Evolutionary conservation across 2,797 vertebrate genomes (phyloP), one percentile per base, ranked within the genome.

Genomic region (Bryconaethiops microstoma): DNA sequence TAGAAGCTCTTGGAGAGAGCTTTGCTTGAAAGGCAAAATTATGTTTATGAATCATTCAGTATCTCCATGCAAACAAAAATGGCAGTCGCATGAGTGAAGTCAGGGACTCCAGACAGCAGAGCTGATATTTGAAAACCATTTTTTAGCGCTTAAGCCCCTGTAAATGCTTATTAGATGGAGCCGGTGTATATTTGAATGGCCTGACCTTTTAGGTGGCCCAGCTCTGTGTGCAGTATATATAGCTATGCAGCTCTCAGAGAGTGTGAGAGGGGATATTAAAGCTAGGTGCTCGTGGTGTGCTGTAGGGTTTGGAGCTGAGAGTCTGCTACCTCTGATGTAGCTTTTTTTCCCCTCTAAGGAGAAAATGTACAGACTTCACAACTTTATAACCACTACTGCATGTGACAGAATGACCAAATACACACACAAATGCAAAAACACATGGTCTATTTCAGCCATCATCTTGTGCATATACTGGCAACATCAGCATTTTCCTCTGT

Each of bases 221-320:
- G 68, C 77, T 75, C 88, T 91, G 88, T 85, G 79, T 68, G 64
- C 64, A 68, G 64, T 68, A 42, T 64, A 85, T 65, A 87, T 64
- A 77, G 73, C 77, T 76, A 85, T 82, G 81, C 82, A 74, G 81
- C 84, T 81, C 73, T 67, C 63, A 48, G 76, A 4, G 59, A 77
- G 75, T 52, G 29, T 5, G 77, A 85, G 65, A 29, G 65, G 77
- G 48, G 76, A 79, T 77, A 76, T 81, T 71, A 81, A 55, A 63
- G 25, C 71, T 76, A 35, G 40, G n/a, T 42, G 75, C 68, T 48
- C 25, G 16, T 52, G 75, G 74, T 48, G 52, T 29, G 39, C 1
- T 64, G 35, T 9, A 45, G 73, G 72, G 40, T 10, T 71, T 80
- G 63, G 63, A 80, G 14, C 76, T 83, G 72, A 68, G 67, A 83